Base-by-base conservation (phyloP, 2,888 invertebrate species). In the Drosophila fulvimacula region DNA sequence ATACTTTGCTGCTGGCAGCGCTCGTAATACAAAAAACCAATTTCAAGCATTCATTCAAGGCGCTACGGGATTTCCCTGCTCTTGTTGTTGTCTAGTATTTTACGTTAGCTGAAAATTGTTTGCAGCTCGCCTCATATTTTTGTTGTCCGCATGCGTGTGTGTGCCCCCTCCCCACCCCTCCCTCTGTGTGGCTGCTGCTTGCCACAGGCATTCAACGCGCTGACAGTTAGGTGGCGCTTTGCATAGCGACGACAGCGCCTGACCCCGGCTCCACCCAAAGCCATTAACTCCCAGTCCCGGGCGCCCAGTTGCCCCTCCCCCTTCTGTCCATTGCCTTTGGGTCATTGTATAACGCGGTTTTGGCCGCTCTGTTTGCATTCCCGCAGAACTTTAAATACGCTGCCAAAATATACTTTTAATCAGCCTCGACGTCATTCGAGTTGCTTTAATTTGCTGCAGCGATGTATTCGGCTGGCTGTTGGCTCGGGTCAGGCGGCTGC, bases 361-460 rank as follows among this genome's bases (percentile, higher is more conserved):
- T 17, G 56, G 41, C 30, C 61, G 57, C 11, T 69, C 27, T 19
- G 49, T 36, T 36, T 60, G 59, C 39, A 34, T 19, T 36, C 68
- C 49, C 60, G 58, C 21, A 57, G 41, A 60, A 79, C 66, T 79
- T 73, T 73, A 78, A 84, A 88, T 81, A 78, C 80, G 88, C 83
- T 88, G 73, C 52, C 52, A n/a, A 85, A 89, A 88, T 90, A 88
- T 83, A 89, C 86, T 85, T 82, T 88, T 88, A 84, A 90, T n/a
- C n/a, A n/a, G n/a, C n/a, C n/a, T n/a, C n/a, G n/a, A n/a, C n/a
- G n/a, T n/a, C 76, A 87, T 89, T 84, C 67, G 70, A 44, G 30
- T 51, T n/a, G 41, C 21, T 52, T 69, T 32, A 55, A 49, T 63
- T 55, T 70, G 19, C 30, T 30, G 41, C 27, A 34, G 52, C 39